These are phyloP conservation scores for Laticauda laticaudata DNA, from an alignment of 2,113 vertebrate genomes.

Conservation along the genomic window DNA sequence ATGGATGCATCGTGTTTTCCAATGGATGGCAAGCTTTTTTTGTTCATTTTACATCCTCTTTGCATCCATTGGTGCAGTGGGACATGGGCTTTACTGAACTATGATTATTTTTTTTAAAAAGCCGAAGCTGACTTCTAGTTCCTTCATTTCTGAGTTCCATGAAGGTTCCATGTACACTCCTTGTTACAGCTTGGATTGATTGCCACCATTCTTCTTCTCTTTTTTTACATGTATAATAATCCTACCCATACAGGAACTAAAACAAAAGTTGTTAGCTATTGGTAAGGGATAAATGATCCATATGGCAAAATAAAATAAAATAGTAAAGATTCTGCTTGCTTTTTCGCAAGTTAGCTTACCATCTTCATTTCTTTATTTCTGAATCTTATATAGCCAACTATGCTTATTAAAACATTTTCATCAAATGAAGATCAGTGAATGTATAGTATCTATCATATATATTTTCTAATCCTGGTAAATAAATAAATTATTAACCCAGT, in stretches of 20 bases:
- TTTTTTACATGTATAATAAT: background rate
- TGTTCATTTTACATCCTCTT: no score
- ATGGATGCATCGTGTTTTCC: no score
- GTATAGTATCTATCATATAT: background rate
- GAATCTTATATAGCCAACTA: background rate
- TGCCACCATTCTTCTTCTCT: background rate
- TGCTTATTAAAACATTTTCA: background rate
- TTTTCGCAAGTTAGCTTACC: background rate
- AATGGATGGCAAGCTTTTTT: no score
- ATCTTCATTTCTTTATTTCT: background rate
- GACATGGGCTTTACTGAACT: background rate
- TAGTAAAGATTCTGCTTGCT: background rate
- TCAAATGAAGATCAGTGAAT: background rate
- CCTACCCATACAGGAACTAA: background rate
- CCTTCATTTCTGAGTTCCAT: background rate
- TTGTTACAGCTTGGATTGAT: background rate
- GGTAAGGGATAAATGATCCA: background rate
- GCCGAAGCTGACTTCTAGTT: no score
- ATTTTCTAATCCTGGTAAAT: background rate
- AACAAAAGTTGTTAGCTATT: background rate
- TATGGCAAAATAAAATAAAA: background rate
- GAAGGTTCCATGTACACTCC: background rate
- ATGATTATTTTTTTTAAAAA: no score
- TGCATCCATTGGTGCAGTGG: no score
- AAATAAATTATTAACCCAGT: background rate